These are phyloP conservation scores for Spongilla lacustris DNA, from an alignment of 37 sponge, comb jelly and placozoan genomes.

Conservation along the genomic window DNA sequence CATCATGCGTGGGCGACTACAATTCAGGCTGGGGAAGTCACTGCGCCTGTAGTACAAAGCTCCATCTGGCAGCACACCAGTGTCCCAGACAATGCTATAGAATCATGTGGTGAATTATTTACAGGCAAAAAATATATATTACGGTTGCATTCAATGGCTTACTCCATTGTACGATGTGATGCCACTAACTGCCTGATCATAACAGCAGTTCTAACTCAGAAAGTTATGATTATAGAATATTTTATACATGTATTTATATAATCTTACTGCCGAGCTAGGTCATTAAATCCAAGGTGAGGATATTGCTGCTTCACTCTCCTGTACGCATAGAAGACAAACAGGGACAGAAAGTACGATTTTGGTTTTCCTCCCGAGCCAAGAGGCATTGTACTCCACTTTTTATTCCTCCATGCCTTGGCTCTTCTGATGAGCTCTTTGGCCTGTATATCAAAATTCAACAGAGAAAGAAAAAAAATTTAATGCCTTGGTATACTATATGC, in stretches of 20 bases:
- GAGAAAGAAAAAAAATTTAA: no score
- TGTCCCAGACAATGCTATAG: not conserved
- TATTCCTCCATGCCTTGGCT: not conserved
- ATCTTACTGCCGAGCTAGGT: not conserved
- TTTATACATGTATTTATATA: not conserved
- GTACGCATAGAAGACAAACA: not conserved
- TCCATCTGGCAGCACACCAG: not conserved
- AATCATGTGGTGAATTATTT: not conserved
- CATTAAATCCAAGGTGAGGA: not conserved
- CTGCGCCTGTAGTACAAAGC: slow-evolving; percentile 7
- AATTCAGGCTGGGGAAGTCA: not conserved
- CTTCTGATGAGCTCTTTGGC: not conserved
- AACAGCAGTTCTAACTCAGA: not conserved
- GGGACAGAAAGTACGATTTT: not conserved
- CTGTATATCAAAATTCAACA: not conserved
- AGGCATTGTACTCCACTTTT: not conserved
- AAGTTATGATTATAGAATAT: not conserved
- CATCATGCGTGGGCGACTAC: slow-evolving; percentile 35
- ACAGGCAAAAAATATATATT: no score
- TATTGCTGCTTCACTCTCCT: not conserved
- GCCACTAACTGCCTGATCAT: not conserved
- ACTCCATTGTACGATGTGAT: not conserved
- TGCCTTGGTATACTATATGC: no score
- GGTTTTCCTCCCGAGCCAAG: not conserved
- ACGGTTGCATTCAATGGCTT: no score